Conservation (phyloP, 2,888 invertebrate genomes). For the Copidosoma aretas region DNA sequence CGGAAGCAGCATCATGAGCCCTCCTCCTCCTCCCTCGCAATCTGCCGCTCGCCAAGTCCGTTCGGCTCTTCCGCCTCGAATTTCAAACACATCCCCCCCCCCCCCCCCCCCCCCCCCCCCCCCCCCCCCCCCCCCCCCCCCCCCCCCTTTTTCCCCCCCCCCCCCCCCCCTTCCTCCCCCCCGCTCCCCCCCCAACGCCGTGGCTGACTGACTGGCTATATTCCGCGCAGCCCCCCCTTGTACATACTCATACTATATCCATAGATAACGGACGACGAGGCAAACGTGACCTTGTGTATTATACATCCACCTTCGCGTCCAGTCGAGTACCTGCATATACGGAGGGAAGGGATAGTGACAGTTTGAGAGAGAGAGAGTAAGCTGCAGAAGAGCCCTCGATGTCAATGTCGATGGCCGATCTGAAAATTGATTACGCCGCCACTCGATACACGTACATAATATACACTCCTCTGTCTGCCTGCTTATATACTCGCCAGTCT, state of each 20-base stretch:
- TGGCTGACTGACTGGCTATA: too few species aligned
- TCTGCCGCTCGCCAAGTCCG: constrained; percentile 32
- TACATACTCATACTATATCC: not conserved
- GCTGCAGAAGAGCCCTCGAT: constrained; percentile 38
- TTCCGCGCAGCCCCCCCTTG: not conserved
- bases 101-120: not conserved
- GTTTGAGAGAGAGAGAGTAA: not conserved
- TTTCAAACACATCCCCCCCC: constrained; percentile 26
- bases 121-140: not conserved
- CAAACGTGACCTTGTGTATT: constrained; percentile 37
- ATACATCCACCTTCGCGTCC: constrained; percentile 14
- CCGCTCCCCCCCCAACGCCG: not conserved
- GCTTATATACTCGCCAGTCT: constrained; percentile 1
- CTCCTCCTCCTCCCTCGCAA: not conserved
- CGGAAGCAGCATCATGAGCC: not conserved
- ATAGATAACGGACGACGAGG: too few species aligned
- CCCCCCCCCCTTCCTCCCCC: not conserved
- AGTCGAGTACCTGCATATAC: not conserved
- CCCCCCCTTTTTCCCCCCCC: not conserved
- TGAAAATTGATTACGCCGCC: constrained; percentile 34
- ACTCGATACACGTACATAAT: constrained; percentile 10
- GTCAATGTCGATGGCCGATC: constrained; percentile 39
- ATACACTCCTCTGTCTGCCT: constrained; percentile 3
- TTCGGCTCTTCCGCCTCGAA: constrained; percentile 24
- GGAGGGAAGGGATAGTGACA: not conserved